Evolutionary conservation across 2,113 vertebrate species (phyloP), one percentile per base, ranked within the genome.

Genomic region (Jacana jacana): DNA sequence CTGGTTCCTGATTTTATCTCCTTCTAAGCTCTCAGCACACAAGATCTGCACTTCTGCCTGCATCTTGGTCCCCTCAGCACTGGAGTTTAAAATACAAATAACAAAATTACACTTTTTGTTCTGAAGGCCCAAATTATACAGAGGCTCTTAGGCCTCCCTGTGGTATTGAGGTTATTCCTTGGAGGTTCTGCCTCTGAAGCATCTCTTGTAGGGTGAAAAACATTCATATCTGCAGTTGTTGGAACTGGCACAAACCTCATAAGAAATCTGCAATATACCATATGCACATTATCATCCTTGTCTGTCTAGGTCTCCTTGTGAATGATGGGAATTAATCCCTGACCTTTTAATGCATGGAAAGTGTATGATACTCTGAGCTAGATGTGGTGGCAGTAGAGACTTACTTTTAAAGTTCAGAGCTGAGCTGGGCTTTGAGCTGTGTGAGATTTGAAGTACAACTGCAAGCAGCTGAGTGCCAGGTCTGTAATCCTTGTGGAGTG

Each of bases 351-450:
- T 31, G 42, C 13, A 10, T 37, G 27, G 49, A 10, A 61, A 84
- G 72, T 64, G 27, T 51, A 52, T 84, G 31, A 76, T 61, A 90
- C 19, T 22, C 48, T 3, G 4, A 86, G 65, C 42, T 85, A 84
- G 86, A 79, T 81, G 31, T 64, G 91, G 91, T 95, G 95, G 93
- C 94, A 93, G 91, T 86, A 97, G 81, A 95, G 94, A 89, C 35
- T 24, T 65, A n/a, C 35, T 81, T 96, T 92, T 86, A 25, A 77
- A 88, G 48, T 75, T 92, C 83, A 84, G 81, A 89, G 69, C 42
- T 68, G 39, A 71, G 12, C 40, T n/a, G 23, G 28, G 42, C 17
- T 88, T 91, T 91, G 66, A 91, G 52, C 46, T 73, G 17, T 55
- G 44, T 3, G 71, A 73, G 54, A 64, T 71, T 20, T 54, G 33